These are phyloP conservation scores for Anticlea derivata DNA, from an alignment of 2,888 invertebrate species.

Conservation along the genomic window DNA sequence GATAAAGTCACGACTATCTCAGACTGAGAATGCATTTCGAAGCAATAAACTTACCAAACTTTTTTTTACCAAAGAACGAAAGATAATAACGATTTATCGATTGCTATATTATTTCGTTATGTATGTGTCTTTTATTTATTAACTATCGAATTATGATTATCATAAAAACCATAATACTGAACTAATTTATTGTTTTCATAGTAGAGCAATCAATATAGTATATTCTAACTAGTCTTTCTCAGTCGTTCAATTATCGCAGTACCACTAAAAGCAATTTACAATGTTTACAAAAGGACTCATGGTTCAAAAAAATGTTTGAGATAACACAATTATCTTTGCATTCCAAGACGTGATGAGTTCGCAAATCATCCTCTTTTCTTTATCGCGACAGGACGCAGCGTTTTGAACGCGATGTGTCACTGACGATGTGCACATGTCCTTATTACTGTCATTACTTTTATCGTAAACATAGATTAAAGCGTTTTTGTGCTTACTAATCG, in stretches of 20 bases:
- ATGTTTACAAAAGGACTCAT: slow-evolving; percentile 27
- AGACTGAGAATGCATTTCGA: slow-evolving; percentile 42
- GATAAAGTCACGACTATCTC: slow-evolving; percentile 61
- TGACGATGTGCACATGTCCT: slow-evolving; percentile 20
- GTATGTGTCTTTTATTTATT: neutral
- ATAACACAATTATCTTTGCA: slow-evolving; percentile 37
- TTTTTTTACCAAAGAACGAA: slow-evolving; percentile 28
- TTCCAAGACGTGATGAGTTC: slow-evolving; percentile 46
- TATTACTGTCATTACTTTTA: slow-evolving; percentile 12
- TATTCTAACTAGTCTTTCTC: neutral
- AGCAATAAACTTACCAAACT: slow-evolving; percentile 42
- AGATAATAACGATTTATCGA: slow-evolving; percentile 33
- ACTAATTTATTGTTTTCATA: neutral
- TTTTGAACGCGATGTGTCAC: slow-evolving; percentile 22
- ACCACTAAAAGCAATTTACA: slow-evolving; percentile 7
- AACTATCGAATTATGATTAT: neutral
- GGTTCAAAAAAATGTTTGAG: slow-evolving; percentile 11
- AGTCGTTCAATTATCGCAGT: slow-evolving; percentile 1
- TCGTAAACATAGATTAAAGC: slow-evolving; percentile 1
- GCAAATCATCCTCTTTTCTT: slow-evolving; percentile 47
- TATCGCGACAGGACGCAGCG: slow-evolving; percentile 33
- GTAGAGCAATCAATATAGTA: too few relatives aligned
- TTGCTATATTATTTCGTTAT: slow-evolving; percentile 27
- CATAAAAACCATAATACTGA: neutral
- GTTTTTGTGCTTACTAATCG: neutral